Base-by-base conservation (phyloP, 2,888 invertebrate genomes). In the Dione juno region DNA sequence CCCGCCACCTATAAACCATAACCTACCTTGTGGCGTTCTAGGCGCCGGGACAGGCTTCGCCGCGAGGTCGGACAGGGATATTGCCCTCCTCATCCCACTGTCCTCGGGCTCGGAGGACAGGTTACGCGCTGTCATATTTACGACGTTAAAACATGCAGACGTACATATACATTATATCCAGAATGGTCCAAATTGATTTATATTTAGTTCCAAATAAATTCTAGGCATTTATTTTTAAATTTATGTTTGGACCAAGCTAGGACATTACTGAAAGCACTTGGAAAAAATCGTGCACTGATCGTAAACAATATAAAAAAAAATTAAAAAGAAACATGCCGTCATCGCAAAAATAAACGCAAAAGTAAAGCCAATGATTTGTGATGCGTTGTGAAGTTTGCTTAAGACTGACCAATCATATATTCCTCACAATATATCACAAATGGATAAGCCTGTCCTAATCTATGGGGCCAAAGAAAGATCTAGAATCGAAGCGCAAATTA, bases 41-140 rank as follows among this genome's bases (percentile, higher is more conserved):
- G 95, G 95, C 82, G 95, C 94, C 70, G 94, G 94, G 85, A 94
- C 93, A 67, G 94, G 94, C 78, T 94, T 94, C 76, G 93, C 94
- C 70, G 95, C 95, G 77, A 96, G 94, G 89, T 97, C 97, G 80
- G 96, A 96, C 80, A 97, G 94, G 70, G 97, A 97, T 88, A 96
- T 96, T 79, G 97, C 96, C 76, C 97, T 94, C 79, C 97, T 94
- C 94, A 97, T 95, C 77, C 95, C 96, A 13, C 82, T 77, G 71
- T 92, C 92, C 73, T 90, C 91, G 19, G 83, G 84, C 72, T 89
- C 90, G 28, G 88, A 86, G 52, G 92, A 87, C 68, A 82, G 80
- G 76, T 83, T 81, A 52, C 92, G 90, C 69, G 89, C 91, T 90
- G 87, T 72, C 67, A 67, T 52, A 53, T 16, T 50, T 50, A 64